Conservation (phyloP, 2,888 invertebrate genomes). For the Macrosiphum euphorbiae region DNA sequence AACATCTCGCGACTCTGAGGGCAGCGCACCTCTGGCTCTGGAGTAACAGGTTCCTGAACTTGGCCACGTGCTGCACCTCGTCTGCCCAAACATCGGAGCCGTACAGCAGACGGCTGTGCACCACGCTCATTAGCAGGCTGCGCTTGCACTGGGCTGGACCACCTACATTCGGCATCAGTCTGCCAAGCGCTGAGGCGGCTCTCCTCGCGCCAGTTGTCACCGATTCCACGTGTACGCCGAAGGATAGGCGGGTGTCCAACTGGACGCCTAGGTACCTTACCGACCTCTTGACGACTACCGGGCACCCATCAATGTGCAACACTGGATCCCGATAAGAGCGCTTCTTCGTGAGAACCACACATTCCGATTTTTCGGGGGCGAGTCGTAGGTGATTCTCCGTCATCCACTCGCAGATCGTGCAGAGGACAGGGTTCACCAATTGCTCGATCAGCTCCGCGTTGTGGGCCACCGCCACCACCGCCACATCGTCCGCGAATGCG, state of each 20-base stretch:
- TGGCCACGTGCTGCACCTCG: too few species aligned
- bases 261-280: neutral
- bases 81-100: neutral
- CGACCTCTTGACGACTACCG: neutral
- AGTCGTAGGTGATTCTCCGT: neutral
- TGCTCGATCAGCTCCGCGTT: neutral
- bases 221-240: neutral
- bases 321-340: neutral
- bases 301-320: neutral
- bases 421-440: too few species aligned
- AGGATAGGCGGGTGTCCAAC: neutral
- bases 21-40: too few species aligned
- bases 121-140: neutral
- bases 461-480: too few species aligned
- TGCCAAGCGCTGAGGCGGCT: neutral
- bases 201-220: neutral
- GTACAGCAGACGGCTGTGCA: neutral
- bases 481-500: neutral
- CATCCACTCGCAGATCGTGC: neutral
- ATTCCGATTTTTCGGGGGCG: too few species aligned
- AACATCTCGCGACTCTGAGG: too few species aligned
- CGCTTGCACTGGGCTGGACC: neutral
- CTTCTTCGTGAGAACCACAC: neutral
- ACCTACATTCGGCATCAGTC: neutral
- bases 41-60: too few species aligned